Conservation (phyloP, 2,113 vertebrate genomes). For the Petroica traversi region DNA sequence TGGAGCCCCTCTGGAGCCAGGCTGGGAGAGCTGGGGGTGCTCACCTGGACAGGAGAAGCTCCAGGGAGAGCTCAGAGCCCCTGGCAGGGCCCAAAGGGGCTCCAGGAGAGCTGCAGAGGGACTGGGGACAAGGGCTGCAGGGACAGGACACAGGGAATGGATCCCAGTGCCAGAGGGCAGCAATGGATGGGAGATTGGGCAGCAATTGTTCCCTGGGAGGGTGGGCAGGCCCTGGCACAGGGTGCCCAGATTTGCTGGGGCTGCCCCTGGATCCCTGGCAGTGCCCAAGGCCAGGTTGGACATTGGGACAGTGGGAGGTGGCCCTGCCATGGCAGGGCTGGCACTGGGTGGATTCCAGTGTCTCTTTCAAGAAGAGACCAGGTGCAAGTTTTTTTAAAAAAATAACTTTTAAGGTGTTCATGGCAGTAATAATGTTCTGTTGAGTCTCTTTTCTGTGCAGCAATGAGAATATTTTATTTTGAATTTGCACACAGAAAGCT, state of each 20-base stretch:
- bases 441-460: neutral
- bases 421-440: neutral
- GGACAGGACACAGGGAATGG: neutral
- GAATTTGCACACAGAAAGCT: neutral
- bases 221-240: neutral
- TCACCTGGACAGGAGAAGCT: neutral
- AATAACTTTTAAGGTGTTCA: neutral
- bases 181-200: neutral
- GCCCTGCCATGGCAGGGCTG: neutral
- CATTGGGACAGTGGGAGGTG: neutral
- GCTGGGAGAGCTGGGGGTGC: neutral
- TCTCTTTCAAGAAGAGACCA: neutral
- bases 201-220: neutral
- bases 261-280: neutral
- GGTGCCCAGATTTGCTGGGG: neutral
- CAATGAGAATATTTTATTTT: neutral
- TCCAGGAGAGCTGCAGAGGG: neutral
- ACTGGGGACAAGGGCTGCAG: fast-evolving
- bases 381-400: neutral
- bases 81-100: neutral
- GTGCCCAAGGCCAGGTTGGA: neutral
- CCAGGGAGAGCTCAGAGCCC: no score
- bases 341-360: fast-evolving
- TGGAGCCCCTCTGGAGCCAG: neutral
- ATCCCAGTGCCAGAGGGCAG: neutral